Evolutionary conservation across 1,140 invertebrate genomes (phyloP), one percentile per base, ranked within the genome.

Genomic region (Drosophila lacertosa): DNA sequence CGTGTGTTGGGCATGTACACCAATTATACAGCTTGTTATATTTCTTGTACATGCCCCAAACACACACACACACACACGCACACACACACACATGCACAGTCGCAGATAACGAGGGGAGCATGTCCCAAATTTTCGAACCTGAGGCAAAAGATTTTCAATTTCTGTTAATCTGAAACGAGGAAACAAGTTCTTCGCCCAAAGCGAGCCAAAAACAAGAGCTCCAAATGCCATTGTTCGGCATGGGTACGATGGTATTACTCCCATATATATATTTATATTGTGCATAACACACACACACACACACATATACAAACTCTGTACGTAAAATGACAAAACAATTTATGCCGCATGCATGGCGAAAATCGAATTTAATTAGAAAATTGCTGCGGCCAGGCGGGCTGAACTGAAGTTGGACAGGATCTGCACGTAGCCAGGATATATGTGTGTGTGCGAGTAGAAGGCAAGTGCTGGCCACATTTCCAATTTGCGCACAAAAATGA

Each of bases 301-400:
- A 26, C 6, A 32, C 37, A 51, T 4, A 59, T 32, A 74, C 58
- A 68, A 59, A n/a, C n/a, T n/a, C n/a, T 69, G 58, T 64, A 74
- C 62, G 59, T 74, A 74, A 84, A 84, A 88, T 88, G 82, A 83
- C 82, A 82, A 88, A 84, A 88, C 82, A 88, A 89, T 88, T 88
- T 89, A 88, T 88, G 82, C 82, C 74, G 74, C 83, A 88, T 88
- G 82, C 78, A 88, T 88, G 83, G 83, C 83, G 78, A 88, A 82
- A 88, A 89, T 88, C 83, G 82, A 88, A 88, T 88, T 88, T 88
- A 88, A 88, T 88, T 88, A 88, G 82, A 88, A 88, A 88, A 88
- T 88, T 88, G 78, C 81, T 88, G 83, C 74, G 82, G 82, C 70
- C 73, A 70, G 59, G 24, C 47, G 33, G 42, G 45, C 42, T 53